phyloP scores from a whole-genome alignment of 1,140 invertebrate species.

The Aphelenchoides fujianensis region DNA sequence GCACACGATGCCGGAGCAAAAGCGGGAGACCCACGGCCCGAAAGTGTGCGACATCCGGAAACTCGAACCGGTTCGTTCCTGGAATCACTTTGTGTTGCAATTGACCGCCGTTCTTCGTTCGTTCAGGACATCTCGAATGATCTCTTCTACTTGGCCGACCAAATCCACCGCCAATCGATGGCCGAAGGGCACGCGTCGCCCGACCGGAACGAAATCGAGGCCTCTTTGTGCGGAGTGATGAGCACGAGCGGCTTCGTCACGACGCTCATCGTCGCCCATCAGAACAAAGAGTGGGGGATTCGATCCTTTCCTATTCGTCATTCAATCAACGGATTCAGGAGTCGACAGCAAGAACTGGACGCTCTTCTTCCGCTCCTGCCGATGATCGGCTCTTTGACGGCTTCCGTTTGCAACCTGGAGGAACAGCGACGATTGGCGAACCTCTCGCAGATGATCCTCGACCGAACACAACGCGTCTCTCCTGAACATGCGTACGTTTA shows the following conservation, averaged over 20 bases:
- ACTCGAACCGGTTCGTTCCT: not conserved
- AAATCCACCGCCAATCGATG: not conserved
- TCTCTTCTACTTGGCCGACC: constrained; percentile 2
- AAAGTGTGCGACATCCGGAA: not conserved
- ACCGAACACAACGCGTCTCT: constrained; percentile 55
- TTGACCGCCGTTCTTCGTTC: too few relatives aligned
- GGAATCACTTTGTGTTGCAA: not conserved
- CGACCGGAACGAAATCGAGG: not conserved
- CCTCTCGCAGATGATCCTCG: constrained; percentile 53
- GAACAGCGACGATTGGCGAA: constrained; percentile 53
- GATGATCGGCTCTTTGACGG: constrained; percentile 53
- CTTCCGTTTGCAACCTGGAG: constrained; percentile 52
- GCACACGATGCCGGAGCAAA: not conserved
- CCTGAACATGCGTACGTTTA: constrained; percentile 54
- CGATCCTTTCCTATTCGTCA: too few relatives aligned
- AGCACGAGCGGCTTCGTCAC: constrained; percentile 39
- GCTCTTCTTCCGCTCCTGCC: constrained; percentile 42
- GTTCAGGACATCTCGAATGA: constrained; percentile 6
- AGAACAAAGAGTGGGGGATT: constrained; percentile 26
- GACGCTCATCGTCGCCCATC: constrained; percentile 37
- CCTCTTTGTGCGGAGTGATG: constrained; percentile 25
- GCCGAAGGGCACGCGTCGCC: not conserved
- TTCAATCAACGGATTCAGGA: constrained; percentile 24
- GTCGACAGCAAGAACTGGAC: constrained; percentile 30
- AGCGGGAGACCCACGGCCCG: not conserved